Evolutionary conservation across 2,888 invertebrate species (phyloP), one percentile per base, ranked within the genome.

Genomic region (Zaprionus lineosus): DNA sequence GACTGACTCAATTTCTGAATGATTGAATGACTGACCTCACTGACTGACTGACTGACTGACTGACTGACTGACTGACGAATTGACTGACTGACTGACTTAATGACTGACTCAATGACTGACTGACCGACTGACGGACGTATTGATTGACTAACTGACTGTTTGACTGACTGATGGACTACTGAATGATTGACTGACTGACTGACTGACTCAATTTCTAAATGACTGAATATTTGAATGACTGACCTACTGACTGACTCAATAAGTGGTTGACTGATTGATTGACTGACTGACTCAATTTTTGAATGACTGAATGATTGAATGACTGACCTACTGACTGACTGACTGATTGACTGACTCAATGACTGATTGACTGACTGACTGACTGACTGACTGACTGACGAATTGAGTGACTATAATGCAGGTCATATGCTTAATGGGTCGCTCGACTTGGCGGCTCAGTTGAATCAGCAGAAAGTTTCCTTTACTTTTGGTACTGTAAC

Each of bases 361-460:
- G n/a, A n/a, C n/a, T n/a, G n/a, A n/a, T n/a, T n/a, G n/a, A n/a
- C n/a, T n/a, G 16, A 28, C 6, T 34, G 33, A n/a, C 9, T 9
- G 33, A 33, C 8, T 37, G 36, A 19, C 11, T 36, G 18, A 12
- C 2, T 53, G 31, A 61, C n/a, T n/a, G n/a, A n/a, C n/a, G n/a
- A n/a, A n/a, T n/a, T 33, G 12, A 40, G 14, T 41, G 24, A 43
- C 12, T 14, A 15, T 51, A 56, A 69, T 56, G 57, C 64, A 63
- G 43, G 28, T 52, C 44, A 50, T 28, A 11, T 15, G 29, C 16
- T 29, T 18, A 43, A 41, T 37, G 18, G 52, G 18, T 24, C 26
- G 50, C 51, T 46, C 29, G 24, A 26, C 52, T 37, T 21, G 31
- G 39, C 52, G 28, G 31, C 12, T 16, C 21, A 21, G 16, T 41